Evolutionary conservation across 1,140 invertebrate species (phyloP).

Genomic region (Trigoniulus corallinus): DNA sequence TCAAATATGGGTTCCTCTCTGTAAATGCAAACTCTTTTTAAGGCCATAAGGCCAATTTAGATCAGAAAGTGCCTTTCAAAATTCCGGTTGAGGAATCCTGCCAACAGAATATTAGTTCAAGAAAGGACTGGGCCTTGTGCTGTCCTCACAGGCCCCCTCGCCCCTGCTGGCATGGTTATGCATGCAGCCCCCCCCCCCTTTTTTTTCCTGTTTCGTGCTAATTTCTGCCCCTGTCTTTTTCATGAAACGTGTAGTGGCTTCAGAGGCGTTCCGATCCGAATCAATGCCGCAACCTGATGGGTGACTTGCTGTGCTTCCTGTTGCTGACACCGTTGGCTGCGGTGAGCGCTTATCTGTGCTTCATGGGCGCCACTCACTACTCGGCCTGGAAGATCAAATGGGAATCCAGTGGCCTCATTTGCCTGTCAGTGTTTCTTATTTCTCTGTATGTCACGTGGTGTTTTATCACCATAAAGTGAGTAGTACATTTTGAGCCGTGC

Average conservation of each 20-base stretch:
- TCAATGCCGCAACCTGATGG: conserved; percentile 26
- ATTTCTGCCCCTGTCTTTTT: background rate
- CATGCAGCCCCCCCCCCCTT: background rate
- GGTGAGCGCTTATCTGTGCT: conserved; percentile 33
- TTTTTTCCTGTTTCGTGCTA: conserved; percentile 2
- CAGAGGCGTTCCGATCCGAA: conserved; percentile 19
- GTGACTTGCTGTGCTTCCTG: conserved; percentile 32
- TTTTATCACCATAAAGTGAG: conserved; percentile 14
- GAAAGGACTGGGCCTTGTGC: no score
- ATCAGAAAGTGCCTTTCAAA: no score
- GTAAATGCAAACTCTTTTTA: no score
- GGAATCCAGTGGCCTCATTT: conserved; percentile 31
- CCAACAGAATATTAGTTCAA: no score
- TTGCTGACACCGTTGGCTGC: conserved; percentile 35
- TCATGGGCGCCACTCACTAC: conserved; percentile 24
- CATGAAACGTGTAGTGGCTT: conserved; percentile 31
- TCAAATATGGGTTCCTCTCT: no score
- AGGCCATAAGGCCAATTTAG: no score
- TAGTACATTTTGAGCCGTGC: conserved; percentile 11
- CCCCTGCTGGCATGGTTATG: background rate
- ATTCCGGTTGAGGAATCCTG: no score
- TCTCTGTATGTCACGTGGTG: conserved; percentile 19
- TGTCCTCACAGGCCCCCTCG: no score
- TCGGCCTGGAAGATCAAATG: conserved; percentile 17
- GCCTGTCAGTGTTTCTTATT: conserved; percentile 17